A percentile compares a stretch with the other conserved stretches of the same genome.
Evolutionary conservation across 1,140 invertebrate genomes (phyloP).

Genomic region (Mizuhopecten yessoensis): DNA sequence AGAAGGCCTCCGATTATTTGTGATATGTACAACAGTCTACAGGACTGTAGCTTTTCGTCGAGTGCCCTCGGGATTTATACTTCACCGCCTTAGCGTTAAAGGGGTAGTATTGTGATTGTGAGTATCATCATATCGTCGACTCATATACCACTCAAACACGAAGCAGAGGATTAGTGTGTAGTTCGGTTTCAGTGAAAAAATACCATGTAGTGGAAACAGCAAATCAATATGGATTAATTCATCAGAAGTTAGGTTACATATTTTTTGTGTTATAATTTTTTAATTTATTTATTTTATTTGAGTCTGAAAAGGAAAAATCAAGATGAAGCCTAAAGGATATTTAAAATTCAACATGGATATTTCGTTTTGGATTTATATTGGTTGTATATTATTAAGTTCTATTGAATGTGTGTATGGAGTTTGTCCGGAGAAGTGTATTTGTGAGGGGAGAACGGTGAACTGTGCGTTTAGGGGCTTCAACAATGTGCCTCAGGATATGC

Average conservation of each 20-base stretch:
- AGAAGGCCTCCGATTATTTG: neutral
- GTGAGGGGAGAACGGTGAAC: constrained; percentile 90
- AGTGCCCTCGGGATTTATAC: neutral
- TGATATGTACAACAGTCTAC: neutral
- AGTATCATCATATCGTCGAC: neutral
- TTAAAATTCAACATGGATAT: constrained; percentile 24
- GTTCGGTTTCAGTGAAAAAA: neutral
- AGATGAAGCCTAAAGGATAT: constrained; percentile 25
- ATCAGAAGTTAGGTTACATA: neutral
- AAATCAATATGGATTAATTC: neutral
- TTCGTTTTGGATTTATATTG: constrained; percentile 22
- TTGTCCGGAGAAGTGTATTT: constrained; percentile 92
- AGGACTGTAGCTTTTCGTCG: neutral
- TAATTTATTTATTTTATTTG: too few relatives aligned
- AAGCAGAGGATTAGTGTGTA: neutral
- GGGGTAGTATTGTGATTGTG: constrained; percentile 7
- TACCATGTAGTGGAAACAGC: neutral
- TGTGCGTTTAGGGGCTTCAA: constrained; percentile 91
- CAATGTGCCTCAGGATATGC: constrained; percentile 90
- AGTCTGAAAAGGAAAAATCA: neutral
- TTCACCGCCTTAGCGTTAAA: neutral
- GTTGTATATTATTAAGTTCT: neutral
- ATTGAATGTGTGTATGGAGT: constrained; percentile 6
- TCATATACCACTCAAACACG: neutral
- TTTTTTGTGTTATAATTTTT: constrained; percentile 28